Evolutionary conservation across 2,113 vertebrate species (phyloP), one percentile per base, ranked within the genome.

Genomic region (Zosterops borbonicus): DNA sequence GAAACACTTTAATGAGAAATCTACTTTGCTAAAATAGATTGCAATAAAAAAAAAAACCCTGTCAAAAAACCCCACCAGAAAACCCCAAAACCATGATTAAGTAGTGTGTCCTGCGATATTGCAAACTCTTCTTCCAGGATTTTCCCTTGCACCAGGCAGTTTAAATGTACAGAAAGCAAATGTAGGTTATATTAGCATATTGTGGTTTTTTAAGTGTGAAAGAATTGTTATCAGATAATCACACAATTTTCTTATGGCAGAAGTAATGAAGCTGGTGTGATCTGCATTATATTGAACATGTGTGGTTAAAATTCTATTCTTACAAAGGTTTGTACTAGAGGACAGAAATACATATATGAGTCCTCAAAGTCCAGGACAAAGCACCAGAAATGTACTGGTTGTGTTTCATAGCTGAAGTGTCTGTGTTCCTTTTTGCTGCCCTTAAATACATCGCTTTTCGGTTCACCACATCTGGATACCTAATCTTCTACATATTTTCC

Each of bases 51-150:
- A 39, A 39, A 55, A 62, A 21, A 7, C 3, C 23, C 11, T 19
- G 22, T 29, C 21, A 68, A 68, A 35, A 52, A 14, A 6, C 12
- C 24, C 10, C 39, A 47, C 9, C 20, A n/a, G 65, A 56, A 65
- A 23, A 2, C 0, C 19, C 20, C 4, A 14, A 39, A 65, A 53
- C 2, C 2, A 2, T 9, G 0, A 44, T 9, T 50, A 50, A 53
- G 28, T 41, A 65, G 46, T 84, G 5, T 69, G 28, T 82, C 46
- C 71, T 83, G 59, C 56, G 47, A 70, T 28, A 62, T 23, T 47
- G 12, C 27, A 67, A 55, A 52, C 42, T 83, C 12, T 82, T 65
- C 25, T 87, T 88, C 23, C 25, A 68, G 82, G 64, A 24, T 15
- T 90, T 88, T 77, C 59, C 64, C 25, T 88, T 3, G 1, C 29